phyloP scores from a whole-genome alignment of 2,888 invertebrate genomes.

The Herminia tarsipennalis region DNA sequence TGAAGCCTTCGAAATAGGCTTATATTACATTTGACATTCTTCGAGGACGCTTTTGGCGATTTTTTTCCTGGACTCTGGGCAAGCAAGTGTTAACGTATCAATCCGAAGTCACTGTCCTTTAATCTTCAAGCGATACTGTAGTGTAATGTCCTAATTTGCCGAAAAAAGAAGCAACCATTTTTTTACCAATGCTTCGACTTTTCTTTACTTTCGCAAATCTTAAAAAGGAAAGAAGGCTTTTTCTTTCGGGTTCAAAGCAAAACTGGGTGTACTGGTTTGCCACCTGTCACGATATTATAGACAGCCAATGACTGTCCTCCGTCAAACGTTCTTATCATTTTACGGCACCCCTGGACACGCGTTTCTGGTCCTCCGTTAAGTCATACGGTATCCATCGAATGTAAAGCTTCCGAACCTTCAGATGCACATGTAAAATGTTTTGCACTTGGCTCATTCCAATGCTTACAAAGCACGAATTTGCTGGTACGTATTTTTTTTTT shows the following conservation, averaged over 20 bases:
- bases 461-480: too few species aligned
- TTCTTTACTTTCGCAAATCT: too few species aligned
- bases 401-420: neutral
- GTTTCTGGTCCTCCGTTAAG: too few species aligned
- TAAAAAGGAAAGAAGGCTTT: too few species aligned
- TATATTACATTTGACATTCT: too few species aligned
- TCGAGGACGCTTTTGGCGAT: too few species aligned
- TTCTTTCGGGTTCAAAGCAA: too few species aligned
- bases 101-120: neutral
- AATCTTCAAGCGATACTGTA: neutral
- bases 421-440: too few species aligned
- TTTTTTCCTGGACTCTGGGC: neutral
- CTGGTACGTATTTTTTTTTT: too few species aligned
- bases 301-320: neutral
- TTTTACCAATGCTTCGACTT: neutral
- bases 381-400: neutral
- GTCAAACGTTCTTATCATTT: neutral
- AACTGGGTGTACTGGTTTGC: too few species aligned
- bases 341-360: neutral
- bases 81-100: neutral
- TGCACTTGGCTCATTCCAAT: constrained; percentile 9
- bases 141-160: neutral
- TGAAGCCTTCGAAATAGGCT: too few species aligned
- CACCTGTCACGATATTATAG: too few species aligned
- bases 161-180: neutral